Evolutionary conservation across 2,888 invertebrate genomes (phyloP), one percentile per base, ranked within the genome.

Genomic region (Drosophila neotestacea): DNA sequence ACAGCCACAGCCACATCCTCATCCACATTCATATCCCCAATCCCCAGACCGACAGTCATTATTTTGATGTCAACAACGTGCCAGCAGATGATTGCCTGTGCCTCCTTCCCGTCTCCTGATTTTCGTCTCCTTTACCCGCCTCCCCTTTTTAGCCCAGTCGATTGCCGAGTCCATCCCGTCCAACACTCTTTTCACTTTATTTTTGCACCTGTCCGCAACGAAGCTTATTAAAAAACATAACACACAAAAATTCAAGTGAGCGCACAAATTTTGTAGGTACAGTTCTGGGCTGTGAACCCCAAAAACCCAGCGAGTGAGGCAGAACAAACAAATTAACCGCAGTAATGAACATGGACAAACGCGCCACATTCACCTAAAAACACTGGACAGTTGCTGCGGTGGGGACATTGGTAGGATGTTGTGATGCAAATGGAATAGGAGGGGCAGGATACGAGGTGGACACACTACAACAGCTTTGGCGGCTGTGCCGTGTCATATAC

Each of bases 291-390:
- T 28, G 27, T 71, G 73, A 72, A 58, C 58, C 69, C 69, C 46
- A 60, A 52, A 51, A 44, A 28, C 51, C 52, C 36, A 28, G 65
- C 50, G 64, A 60, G 68, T 56, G 67, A 62, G 52, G 52, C 80
- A 70, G 78, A 88, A 83, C 86, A 85, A 89, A 89, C 85, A 85
- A 90, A 85, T 85, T 85, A 85, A 89, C 85, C 88, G 86, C 86
- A 79, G 77, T 89, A 89, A 85, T 85, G 89, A 88, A 89, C 89
- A 82, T 63, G 89, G 88, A 73, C 88, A 89, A 81, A 68, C 70
- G 81, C 64, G 65, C 80, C 76, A 68, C 69, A 54, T 46, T 58
- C 70, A 59, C 34, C 42, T 58, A 27, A 28, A 47, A 38, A 39
- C 28, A 38, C 52, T 46, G 28, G 32, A n/a, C 22, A 28, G 16